Evolutionary conservation across 1,140 invertebrate species (phyloP).

Genomic region (Oryzaephilus surinamensis): DNA sequence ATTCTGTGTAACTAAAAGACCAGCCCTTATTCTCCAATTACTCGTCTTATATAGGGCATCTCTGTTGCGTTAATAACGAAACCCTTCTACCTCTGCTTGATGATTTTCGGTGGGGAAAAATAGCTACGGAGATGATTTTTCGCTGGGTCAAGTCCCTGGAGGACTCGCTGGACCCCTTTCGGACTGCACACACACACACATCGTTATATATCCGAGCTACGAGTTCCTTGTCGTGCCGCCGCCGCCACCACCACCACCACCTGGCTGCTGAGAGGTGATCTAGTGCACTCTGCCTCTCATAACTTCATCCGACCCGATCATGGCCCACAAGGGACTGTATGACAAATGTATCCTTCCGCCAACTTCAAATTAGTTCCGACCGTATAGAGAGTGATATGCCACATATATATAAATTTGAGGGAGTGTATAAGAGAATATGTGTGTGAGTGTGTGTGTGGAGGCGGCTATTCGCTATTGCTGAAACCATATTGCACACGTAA

Average conservation of each 20-base stretch:
- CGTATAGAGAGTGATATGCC: conserved; percentile 22
- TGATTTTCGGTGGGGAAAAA: conserved; percentile 28
- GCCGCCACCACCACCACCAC: neutral
- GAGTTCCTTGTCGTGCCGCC: conserved; percentile 15
- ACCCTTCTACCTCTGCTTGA: conserved; percentile 14
- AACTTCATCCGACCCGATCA: conserved; percentile 41
- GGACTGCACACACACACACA: conserved; percentile 7
- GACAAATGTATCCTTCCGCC: conserved; percentile 40
- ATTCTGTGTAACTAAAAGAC: conserved; percentile 10
- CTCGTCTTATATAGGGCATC: conserved; percentile 4
- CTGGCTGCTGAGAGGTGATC: conserved; percentile 17
- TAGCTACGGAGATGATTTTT: conserved; percentile 34
- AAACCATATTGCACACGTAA: conserved; percentile 33
- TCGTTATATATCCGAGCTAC: conserved; percentile 11
- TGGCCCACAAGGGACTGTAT: conserved; percentile 38
- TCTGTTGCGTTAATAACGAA: conserved; percentile 2
- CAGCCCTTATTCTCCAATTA: conserved; percentile 8
- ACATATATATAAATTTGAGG: too few relatives aligned
- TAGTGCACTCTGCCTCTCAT: conserved; percentile 35
- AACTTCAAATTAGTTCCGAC: conserved; percentile 32
- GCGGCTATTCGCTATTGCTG: conserved; percentile 3
- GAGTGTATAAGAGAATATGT: too few relatives aligned
- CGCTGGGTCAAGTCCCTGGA: conserved; percentile 30
- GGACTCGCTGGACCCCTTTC: conserved; percentile 17
- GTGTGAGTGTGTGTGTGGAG: conserved; percentile 15